phyloP scores from a whole-genome alignment of 2,888 invertebrate genomes.

The Tuta absoluta region DNA sequence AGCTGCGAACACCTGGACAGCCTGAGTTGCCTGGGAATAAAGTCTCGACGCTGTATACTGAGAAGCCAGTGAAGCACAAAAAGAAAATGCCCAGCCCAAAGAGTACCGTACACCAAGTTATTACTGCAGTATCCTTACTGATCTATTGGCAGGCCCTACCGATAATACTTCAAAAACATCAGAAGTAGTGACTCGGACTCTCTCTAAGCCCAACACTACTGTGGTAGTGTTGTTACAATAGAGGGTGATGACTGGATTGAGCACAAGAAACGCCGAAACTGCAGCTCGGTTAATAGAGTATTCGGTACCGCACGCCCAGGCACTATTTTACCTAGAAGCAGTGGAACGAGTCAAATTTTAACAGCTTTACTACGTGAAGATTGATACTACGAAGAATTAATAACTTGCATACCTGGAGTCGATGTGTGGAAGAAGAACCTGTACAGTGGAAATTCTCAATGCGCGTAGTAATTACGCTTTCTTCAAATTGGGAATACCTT shows the following conservation, averaged over 20 bases:
- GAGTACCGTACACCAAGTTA: not conserved
- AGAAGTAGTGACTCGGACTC: not conserved
- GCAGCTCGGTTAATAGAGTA: not conserved
- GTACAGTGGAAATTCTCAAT: too few species aligned
- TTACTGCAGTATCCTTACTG: not conserved
- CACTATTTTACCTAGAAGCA: too few species aligned
- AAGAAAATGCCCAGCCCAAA: not conserved
- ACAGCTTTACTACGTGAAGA: too few species aligned
- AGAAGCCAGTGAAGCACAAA: not conserved
- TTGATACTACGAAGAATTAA: too few species aligned
- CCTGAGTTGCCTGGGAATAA: not conserved
- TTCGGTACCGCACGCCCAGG: too few species aligned
- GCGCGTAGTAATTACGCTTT: too few species aligned
- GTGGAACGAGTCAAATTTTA: not conserved
- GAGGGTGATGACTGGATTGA: not conserved
- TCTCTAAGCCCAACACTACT: not conserved
- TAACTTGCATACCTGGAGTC: too few species aligned
- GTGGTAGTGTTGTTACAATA: too few species aligned
- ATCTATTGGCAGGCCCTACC: not conserved
- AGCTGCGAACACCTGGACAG: too few species aligned
- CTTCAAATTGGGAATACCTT: too few species aligned
- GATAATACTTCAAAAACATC: not conserved
- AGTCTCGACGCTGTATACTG: not conserved
- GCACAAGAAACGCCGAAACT: not conserved
- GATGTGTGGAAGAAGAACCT: too few species aligned